These are phyloP conservation scores for Micrasema minimum DNA, from an alignment of 1,140 invertebrate genomes.

Conservation along the genomic window DNA sequence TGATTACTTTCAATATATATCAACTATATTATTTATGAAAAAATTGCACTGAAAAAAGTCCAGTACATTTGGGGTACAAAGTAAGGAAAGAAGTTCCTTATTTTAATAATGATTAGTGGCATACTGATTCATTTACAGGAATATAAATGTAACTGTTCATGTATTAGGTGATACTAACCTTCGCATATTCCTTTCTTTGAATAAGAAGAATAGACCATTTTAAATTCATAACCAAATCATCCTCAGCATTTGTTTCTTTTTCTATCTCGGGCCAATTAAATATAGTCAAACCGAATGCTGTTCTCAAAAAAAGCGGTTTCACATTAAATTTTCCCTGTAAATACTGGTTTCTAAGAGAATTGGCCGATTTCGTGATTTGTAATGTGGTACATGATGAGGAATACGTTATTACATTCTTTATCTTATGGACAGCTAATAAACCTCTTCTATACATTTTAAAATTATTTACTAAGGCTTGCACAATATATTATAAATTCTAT, in stretches of 20 bases:
- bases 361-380: neutral
- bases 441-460: conserved; percentile 16
- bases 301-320: neutral
- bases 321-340: neutral
- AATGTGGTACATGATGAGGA: neutral
- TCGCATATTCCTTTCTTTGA: conserved; percentile 79
- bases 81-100: no score
- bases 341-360: neutral
- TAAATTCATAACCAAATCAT: conserved; percentile 76
- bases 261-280: conserved; percentile 62
- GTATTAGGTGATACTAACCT: no score
- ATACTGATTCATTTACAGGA: no score
- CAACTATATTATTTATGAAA: no score
- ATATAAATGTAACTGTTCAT: no score
- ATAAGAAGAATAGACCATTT: conserved; percentile 79
- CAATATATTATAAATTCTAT: no score
- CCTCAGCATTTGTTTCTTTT: conserved; percentile 69
- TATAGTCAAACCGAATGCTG: conserved; percentile 58
- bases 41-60: no score
- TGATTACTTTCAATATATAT: no score
- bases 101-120: no score
- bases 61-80: no score
- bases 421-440: conserved; percentile 10
- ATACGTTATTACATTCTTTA: conserved; percentile 20
- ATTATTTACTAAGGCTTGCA: no score